phyloP scores from a whole-genome alignment of 2,888 invertebrate genomes.

The Andrena camellia region DNA sequence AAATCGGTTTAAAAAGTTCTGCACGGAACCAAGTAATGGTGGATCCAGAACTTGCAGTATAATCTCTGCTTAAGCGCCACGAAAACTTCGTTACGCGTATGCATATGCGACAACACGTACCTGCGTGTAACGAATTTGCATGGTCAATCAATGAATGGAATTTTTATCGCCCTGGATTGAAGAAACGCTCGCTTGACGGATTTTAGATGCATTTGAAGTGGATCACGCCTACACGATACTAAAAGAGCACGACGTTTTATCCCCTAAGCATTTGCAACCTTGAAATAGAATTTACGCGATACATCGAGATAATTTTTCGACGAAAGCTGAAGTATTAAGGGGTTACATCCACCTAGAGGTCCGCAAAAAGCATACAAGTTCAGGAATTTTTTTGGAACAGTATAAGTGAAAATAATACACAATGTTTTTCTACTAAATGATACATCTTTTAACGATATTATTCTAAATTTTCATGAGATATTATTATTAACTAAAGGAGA shows the following conservation, averaged over 20 bases:
- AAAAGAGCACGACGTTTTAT: neutral
- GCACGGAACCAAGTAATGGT: neutral
- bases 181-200: conserved; percentile 14
- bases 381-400: no score
- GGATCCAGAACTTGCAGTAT: conserved; percentile 1
- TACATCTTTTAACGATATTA: no score
- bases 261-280: neutral
- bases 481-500: no score
- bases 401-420: no score
- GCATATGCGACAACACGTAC: conserved; percentile 49
- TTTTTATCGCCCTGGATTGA: conserved; percentile 40
- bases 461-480: no score
- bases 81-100: conserved; percentile 27
- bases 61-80: conserved; percentile 11
- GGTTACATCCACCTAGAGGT: no score
- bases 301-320: no score
- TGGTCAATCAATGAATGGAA: conserved; percentile 46
- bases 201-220: neutral
- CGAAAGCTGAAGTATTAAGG: no score
- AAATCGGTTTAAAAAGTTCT: conserved; percentile 15
- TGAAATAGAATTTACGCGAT: neutral
- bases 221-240: neutral
- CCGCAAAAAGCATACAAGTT: no score
- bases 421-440: no score
- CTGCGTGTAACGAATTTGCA: conserved; percentile 45